Conservation (phyloP, 2,113 vertebrate genomes). For the Lepidothrix coronata region DNA sequence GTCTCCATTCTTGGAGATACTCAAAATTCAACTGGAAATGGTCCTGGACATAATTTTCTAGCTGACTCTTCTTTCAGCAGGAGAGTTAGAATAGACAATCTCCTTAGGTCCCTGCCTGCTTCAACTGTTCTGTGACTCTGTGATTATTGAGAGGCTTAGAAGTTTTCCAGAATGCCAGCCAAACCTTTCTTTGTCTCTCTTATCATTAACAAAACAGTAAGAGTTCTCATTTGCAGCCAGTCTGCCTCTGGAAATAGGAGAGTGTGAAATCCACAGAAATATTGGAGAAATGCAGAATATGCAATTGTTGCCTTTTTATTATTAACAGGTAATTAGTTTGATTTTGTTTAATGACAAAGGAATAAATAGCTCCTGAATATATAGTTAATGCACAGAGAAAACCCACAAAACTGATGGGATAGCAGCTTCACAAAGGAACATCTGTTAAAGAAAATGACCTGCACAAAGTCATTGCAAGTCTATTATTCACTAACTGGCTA, state of each 20-base stretch:
- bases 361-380: not conserved
- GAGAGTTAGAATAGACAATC: not conserved
- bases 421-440: slow-evolving; percentile 22
- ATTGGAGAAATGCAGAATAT: not conserved
- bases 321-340: not conserved
- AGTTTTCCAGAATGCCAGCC: not conserved
- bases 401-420: not conserved
- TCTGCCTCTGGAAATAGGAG: not conserved
- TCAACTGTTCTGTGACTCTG: not conserved
- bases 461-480: slow-evolving; percentile 17
- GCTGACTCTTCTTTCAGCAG: not conserved
- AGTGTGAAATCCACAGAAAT: not conserved
- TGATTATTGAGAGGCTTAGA: not conserved
- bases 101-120: not conserved
- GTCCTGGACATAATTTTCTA: not conserved
- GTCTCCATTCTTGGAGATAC: not conserved
- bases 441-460: slow-evolving; percentile 50
- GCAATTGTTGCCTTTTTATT: not conserved
- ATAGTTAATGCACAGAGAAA: not conserved
- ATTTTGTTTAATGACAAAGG: not conserved
- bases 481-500: slow-evolving; percentile 36
- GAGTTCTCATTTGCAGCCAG: not conserved
- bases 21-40: not conserved
- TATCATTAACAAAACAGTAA: not conserved
- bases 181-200: not conserved